Base-by-base conservation (phyloP, 1,140 invertebrate genomes). In the Polypedilum pembai region DNA sequence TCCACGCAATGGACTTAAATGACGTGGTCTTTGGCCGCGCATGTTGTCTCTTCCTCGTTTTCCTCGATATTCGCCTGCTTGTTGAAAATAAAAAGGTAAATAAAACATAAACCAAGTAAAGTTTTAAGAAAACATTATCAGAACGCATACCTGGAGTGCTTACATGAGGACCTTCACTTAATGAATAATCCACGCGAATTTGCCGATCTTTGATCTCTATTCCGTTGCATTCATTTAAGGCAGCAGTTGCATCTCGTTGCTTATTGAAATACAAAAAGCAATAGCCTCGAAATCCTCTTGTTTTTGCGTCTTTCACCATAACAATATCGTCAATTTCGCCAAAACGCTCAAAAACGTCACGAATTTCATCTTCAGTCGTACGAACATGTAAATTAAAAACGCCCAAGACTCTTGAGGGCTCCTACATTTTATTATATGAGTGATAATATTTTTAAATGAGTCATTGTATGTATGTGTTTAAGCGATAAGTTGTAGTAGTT, bases 321-420 rank as follows among this genome's bases (percentile, higher is more conserved):
- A 20, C 8, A 69, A 69, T 69, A 18, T 69, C 10, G 8, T 69
- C 65, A 18, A 69, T 69, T 18, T 18, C 8, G 2, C 96, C 96
- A 84, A 92, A 98, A 81, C 96, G 94, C 41, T 89, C 90, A 81
- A 98, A 98, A 72, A 98, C 92, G 76, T 96, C 91, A 80, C 93
- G 89, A n/a, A 99, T 87, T 80, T 98, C 93, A 75, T 93, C 87
- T 81, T 98, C 95, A 0, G 94, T 93, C 1, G 96, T 98, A 79
- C 94, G 91, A 8, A 96, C 88, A 79, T 93, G 96, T 8, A 98
- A 84, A 0, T 96, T 96, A 85, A 99, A 99, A 4, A 98, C 91
- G 3, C 96, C 96, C 33, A 98, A 84, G 7, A 69, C 65, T 69
- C 8, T 18, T 8, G 17, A 20, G 2, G 65, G 65, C 8, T 69